Evolutionary conservation across 2,888 invertebrate genomes (phyloP), one percentile per base, ranked within the genome.

Genomic region (Andricus quercusramuli): DNA sequence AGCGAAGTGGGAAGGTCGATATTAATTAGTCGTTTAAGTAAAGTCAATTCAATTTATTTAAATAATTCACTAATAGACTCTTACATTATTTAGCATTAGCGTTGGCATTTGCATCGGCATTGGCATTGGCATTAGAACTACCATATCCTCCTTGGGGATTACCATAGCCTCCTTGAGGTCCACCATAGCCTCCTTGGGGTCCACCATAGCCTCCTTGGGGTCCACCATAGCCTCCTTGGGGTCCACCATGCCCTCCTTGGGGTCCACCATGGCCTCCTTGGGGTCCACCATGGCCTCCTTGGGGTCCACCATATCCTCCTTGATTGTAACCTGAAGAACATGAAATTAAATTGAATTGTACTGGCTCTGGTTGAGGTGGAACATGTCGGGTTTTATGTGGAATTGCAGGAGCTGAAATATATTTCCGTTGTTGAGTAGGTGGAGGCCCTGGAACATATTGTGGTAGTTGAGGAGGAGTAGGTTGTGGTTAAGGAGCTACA

Each of bases 41-140:
- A 37, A 37, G 8, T 37, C 8, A 37, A 37, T 37, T 37, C 0
- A 5, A 1, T 32, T 32, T 6, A 37, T 37, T 37, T 1, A 37
- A 37, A 37, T 37, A 37, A 8, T 8, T 37, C 9, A 9, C 37
- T 8, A 37, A 37, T 1, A 37, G 8, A 8, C 37, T 37, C 8
- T 8, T 8, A 9, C 37, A 37, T 37, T 37, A 37, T 9, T 37
- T 37, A 9, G 37, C 15, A 15, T 62, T 25, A 32, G 84, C 81
- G 11, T 44, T 76, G 4, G 84, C 83, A 32, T 79, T 81, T 11
- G 85, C 83, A 25, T 68, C 79, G 1, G 80, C 79, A 65, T 67
- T 67, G 9, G 84, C 80, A 44, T 80, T 79, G n/a, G 65, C 78
- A 78, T 64, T 78, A 4, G 47, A 66, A 17, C 78, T 41, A n/a